Percentiles rank a stretch among this genome's conserved stretches.
These are phyloP conservation scores for Eristalis intricaria DNA, from an alignment of 2,888 invertebrate species.

Conservation along the genomic window DNA sequence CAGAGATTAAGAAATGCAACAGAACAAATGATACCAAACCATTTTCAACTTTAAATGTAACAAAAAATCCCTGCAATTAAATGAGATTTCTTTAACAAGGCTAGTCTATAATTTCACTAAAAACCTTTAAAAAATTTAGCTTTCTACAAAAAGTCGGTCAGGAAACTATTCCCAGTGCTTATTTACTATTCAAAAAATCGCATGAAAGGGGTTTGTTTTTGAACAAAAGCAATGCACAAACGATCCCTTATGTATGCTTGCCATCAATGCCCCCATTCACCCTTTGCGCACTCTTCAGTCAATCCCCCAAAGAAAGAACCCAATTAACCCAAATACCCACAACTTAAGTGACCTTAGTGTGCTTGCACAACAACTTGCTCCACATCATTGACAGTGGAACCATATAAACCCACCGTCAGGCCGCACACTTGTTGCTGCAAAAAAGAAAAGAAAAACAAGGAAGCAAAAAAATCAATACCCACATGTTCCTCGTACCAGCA, in stretches of 20 bases:
- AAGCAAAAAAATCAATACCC: conserved; percentile 3
- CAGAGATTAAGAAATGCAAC: no score
- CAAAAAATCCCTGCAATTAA: no score
- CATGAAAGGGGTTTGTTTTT: not conserved
- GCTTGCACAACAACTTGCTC: not conserved
- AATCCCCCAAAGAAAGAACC: not conserved
- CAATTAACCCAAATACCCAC: not conserved
- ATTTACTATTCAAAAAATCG: not conserved
- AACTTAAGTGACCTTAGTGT: not conserved
- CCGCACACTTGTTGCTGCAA: not conserved
- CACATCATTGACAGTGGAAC: not conserved
- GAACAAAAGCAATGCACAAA: not conserved
- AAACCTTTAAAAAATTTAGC: not conserved
- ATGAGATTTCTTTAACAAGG: no score
- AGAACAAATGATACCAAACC: no score
- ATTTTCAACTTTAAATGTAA: no score
- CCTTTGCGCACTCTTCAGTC: not conserved
- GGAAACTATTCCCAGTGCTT: not conserved
- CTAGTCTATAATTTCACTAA: not conserved
- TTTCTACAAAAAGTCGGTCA: not conserved
- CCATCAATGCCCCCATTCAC: not conserved
- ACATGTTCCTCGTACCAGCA: not conserved
- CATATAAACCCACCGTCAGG: not conserved
- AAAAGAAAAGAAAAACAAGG: not conserved
- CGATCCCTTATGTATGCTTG: not conserved